phyloP scores from a whole-genome alignment of 2,888 invertebrate genomes.

The Archips crataeganus region DNA sequence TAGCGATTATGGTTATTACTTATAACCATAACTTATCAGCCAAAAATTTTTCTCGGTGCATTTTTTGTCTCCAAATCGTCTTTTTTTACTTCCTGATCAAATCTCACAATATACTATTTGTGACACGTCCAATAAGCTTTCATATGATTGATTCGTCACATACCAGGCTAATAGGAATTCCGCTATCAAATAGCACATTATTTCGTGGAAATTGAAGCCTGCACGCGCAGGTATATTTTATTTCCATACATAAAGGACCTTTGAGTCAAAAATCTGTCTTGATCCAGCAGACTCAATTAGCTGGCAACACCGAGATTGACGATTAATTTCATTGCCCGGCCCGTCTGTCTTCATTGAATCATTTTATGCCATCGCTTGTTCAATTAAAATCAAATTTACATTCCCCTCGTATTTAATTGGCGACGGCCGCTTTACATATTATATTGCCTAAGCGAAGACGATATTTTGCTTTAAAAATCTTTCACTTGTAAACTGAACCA shows the following conservation, averaged over 20 bases:
- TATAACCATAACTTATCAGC: no score
- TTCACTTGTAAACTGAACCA: constrained; percentile 22
- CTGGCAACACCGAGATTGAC: constrained; percentile 52
- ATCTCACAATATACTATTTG: not conserved
- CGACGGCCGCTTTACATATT: constrained; percentile 55
- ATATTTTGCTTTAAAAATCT: constrained; percentile 21
- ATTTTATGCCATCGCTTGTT: constrained; percentile 67
- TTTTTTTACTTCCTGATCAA: not conserved
- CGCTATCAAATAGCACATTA: constrained; percentile 6
- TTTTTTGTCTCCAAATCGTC: not conserved
- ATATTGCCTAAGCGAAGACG: constrained; percentile 41
- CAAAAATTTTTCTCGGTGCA: no score
- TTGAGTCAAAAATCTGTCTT: constrained; percentile 40
- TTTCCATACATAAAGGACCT: constrained; percentile 31
- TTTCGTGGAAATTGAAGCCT: not conserved
- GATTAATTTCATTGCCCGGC: constrained; percentile 61
- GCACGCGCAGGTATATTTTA: constrained; percentile 10
- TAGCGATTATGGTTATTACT: not conserved
- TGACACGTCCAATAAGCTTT: not conserved
- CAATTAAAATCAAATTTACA: constrained; percentile 78
- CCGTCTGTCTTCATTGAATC: constrained; percentile 67
- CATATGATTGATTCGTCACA: not conserved
- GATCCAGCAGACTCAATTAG: constrained; percentile 43
- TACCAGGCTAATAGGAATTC: not conserved
- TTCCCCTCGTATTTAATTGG: constrained; percentile 59